Percentiles rank a stretch among this genome's conserved stretches.
Evolutionary conservation across 2,888 invertebrate genomes (phyloP).

Genomic region (Chymomyza procnemis): DNA sequence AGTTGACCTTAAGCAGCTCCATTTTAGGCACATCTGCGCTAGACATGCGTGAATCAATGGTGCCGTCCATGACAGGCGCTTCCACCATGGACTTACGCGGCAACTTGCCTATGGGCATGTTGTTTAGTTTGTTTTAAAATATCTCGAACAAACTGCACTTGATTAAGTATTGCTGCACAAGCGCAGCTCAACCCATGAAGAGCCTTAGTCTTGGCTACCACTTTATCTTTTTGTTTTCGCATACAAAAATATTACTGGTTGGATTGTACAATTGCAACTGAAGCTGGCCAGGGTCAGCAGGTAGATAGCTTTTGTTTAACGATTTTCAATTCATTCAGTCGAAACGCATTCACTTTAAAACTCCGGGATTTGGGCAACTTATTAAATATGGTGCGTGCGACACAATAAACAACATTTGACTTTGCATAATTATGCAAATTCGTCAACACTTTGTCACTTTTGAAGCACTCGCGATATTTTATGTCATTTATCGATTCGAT

Average conservation of each 20-base stretch:
- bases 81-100: constrained; percentile 57
- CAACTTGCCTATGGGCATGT: constrained; percentile 71
- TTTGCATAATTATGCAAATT: constrained; percentile 31
- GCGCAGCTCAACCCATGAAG: not conserved
- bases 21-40: constrained; percentile 77
- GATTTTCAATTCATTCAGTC: not conserved
- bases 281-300: constrained; percentile 28
- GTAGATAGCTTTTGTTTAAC: constrained; percentile 14
- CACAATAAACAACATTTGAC: constrained; percentile 9
- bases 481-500: not conserved
- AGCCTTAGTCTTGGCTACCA: constrained; percentile 18
- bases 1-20: constrained; percentile 77
- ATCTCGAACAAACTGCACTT: not conserved
- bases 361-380: not conserved
- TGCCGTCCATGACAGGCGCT: constrained; percentile 60
- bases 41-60: constrained; percentile 74
- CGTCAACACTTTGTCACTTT: constrained; percentile 10
- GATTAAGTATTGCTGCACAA: constrained; percentile 21
- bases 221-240: not conserved
- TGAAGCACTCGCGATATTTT: not conserved
- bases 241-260: constrained; percentile 1
- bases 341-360: constrained; percentile 11
- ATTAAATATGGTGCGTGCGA: not conserved
- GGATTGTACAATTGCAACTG: constrained; percentile 32
- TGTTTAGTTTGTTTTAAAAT: constrained; percentile 17